Conservation (phyloP, 2,888 invertebrate species). For the Drosophila monieri region DNA sequence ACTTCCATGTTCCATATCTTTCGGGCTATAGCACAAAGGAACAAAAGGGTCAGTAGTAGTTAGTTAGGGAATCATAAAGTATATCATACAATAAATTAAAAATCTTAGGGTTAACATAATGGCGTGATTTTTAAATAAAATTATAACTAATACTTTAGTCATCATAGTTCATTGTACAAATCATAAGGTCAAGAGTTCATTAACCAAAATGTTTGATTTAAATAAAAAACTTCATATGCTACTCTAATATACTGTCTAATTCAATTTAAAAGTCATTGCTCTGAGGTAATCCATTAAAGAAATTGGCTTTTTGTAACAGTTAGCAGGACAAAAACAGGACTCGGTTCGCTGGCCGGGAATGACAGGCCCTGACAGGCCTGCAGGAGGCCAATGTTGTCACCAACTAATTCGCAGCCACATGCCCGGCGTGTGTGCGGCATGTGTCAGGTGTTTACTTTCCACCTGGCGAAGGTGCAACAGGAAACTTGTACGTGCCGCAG, state of each 20-base stretch:
- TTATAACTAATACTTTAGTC: neutral
- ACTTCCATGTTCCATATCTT: neutral
- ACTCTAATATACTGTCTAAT: neutral
- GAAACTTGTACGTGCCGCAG: constrained; percentile 25
- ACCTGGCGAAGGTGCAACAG: constrained; percentile 17
- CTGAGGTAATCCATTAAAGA: neutral
- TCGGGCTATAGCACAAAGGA: neutral
- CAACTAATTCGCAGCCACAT: constrained; percentile 8
- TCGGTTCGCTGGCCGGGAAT: constrained; percentile 15
- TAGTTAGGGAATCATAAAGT: too few species aligned
- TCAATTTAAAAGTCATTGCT: neutral
- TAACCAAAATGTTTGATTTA: neutral
- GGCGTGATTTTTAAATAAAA: neutral
- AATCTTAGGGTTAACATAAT: neutral
- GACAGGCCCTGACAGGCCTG: neutral
- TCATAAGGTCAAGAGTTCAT: neutral
- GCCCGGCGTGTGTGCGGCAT: neutral
- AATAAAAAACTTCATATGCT: neutral
- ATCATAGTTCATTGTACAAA: constrained; percentile 1
- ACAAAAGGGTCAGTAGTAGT: neutral
- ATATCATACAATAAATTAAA: neutral
- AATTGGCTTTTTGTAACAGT: neutral
- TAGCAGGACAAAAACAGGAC: neutral
- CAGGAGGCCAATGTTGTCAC: constrained; percentile 13
- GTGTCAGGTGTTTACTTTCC: constrained; percentile 15